These are phyloP conservation scores for Perithous albicinctus DNA, from an alignment of 2,888 invertebrate species.

Conservation along the genomic window DNA sequence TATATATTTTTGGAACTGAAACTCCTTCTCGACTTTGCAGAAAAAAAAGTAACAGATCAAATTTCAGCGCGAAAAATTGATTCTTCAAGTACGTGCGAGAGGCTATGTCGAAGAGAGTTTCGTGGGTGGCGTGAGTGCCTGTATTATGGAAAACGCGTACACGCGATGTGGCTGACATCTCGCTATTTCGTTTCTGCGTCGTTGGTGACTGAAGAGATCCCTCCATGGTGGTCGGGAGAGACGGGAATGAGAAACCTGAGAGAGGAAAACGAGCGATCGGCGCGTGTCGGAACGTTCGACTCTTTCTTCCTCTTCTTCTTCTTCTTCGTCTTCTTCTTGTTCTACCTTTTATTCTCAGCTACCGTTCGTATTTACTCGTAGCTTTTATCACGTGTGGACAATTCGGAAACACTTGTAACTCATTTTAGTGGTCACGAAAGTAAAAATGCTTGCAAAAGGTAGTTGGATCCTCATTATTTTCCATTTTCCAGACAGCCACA, in stretches of 20 bases:
- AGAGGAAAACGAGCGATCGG: conserved; percentile 55
- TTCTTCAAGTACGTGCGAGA: neutral
- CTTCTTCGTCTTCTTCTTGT: too few relatives aligned
- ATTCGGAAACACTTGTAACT: conserved; percentile 35
- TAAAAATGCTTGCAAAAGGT: too few relatives aligned
- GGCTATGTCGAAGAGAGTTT: conserved; percentile 3
- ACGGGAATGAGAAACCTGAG: conserved; percentile 7
- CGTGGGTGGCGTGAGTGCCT: conserved; percentile 7
- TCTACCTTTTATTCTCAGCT: conserved; percentile 5
- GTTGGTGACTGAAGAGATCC: conserved; percentile 46
- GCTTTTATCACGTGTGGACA: conserved; percentile 47
- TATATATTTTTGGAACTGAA: too few relatives aligned
- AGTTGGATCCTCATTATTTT: too few relatives aligned
- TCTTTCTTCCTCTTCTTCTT: conserved; percentile 18
- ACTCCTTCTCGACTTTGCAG: too few relatives aligned
- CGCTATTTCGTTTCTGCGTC: conserved; percentile 42
- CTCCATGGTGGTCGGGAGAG: conserved; percentile 46
- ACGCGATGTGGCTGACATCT: conserved; percentile 47
- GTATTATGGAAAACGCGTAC: conserved; percentile 58
- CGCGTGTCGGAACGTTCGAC: conserved; percentile 63
- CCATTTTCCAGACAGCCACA: too few relatives aligned
- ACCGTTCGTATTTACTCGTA: neutral
- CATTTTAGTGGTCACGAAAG: conserved; percentile 13
- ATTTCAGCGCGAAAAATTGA: too few relatives aligned
- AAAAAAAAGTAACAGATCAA: too few relatives aligned